Conservation (phyloP, 2,888 invertebrate genomes). For the Brachypalpus laphriformis region DNA sequence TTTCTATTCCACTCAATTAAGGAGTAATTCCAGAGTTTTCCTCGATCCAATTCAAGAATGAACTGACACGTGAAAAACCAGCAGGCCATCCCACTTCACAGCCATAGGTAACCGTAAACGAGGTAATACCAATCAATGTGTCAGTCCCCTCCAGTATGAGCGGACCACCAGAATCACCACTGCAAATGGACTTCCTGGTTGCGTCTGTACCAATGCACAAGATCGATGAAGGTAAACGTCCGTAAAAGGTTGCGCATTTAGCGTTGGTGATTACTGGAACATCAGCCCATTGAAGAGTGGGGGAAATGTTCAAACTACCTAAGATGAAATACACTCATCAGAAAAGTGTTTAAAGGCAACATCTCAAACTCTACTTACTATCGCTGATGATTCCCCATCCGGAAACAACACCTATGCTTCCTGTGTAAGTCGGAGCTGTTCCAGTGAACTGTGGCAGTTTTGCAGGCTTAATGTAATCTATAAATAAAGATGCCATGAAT, state of each 20-base stretch:
- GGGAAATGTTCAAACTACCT: constrained; percentile 71
- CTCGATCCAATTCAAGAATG: constrained; percentile 64
- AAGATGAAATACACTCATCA: background rate
- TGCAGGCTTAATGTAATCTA: constrained; percentile 63
- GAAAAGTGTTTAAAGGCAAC: too few species aligned
- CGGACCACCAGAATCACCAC: constrained; percentile 83
- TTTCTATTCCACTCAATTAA: background rate
- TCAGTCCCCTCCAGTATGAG: constrained; percentile 76
- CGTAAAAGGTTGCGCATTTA: constrained; percentile 76
- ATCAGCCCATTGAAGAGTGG: constrained; percentile 75
- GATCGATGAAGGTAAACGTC: constrained; percentile 66
- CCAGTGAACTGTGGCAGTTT: constrained; percentile 40
- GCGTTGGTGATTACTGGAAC: constrained; percentile 76
- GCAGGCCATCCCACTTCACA: constrained; percentile 74
- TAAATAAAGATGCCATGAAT: background rate
- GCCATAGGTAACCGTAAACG: constrained; percentile 74
- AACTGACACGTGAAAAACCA: constrained; percentile 74
- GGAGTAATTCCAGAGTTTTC: constrained; percentile 19
- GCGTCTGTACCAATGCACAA: constrained; percentile 78
- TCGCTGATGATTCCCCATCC: constrained; percentile 75
- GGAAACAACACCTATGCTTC: constrained; percentile 52
- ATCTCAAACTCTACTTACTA: constrained; percentile 34
- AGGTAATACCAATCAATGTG: constrained; percentile 76
- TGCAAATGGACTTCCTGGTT: constrained; percentile 80
- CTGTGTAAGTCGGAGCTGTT: constrained; percentile 42